Conservation (phyloP, 2,888 invertebrate species). For the Syrphus vitripennis region DNA sequence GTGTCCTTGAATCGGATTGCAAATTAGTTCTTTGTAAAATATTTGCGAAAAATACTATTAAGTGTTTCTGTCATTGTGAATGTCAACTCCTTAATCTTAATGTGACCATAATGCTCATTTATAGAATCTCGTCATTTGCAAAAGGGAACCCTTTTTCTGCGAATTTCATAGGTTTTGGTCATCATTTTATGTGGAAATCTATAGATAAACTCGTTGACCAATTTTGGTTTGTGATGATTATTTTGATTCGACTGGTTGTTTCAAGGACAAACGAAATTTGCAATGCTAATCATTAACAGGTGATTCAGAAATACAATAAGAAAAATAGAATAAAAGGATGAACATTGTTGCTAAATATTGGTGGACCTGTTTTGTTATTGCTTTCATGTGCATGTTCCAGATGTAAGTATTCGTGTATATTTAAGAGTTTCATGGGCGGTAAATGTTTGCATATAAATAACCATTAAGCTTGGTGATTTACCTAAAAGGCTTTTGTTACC, state of each 20-base stretch:
- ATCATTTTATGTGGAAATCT: not conserved
- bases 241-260: not conserved
- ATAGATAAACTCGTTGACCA: not conserved
- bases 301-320: not conserved
- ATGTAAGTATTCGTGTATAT: not conserved
- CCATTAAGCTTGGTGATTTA: not conserved
- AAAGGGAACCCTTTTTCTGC: constrained; percentile 7
- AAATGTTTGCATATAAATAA: not conserved
- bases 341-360: not conserved
- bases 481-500: not conserved
- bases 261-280: not conserved
- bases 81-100: constrained; percentile 64
- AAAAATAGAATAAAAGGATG: not conserved
- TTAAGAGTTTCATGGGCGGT: not conserved
- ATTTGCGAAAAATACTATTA: constrained; percentile 55
- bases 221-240: not conserved
- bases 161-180: not conserved
- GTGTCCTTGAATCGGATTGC: constrained; percentile 49
- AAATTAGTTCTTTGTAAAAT: constrained; percentile 48
- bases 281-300: not conserved
- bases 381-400: not conserved
- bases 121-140: not conserved
- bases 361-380: not conserved
- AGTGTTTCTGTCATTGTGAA: constrained; percentile 43
- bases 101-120: constrained; percentile 13